These are phyloP conservation scores for Sesia apiformis DNA, from an alignment of 2,888 invertebrate species.

Conservation along the genomic window DNA sequence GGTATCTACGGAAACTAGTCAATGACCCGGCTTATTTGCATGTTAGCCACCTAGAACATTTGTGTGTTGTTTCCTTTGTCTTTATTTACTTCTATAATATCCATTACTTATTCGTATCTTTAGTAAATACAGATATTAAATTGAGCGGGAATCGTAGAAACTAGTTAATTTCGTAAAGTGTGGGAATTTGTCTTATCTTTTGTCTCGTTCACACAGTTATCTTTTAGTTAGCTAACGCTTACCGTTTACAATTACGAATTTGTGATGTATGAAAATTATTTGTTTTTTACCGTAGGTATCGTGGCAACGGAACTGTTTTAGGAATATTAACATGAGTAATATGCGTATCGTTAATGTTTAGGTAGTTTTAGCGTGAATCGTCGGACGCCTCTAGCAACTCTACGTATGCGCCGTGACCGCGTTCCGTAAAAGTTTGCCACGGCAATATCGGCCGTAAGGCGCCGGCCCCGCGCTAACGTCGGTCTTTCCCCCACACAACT, in stretches of 20 bases:
- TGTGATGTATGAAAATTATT: neutral
- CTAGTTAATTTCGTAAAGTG: conserved; percentile 7
- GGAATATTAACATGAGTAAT: no score
- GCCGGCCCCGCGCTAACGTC: conserved; percentile 38
- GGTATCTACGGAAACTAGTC: conserved; percentile 30
- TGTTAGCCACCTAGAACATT: conserved; percentile 34
- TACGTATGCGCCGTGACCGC: conserved; percentile 57
- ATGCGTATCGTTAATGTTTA: no score
- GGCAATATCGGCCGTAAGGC: conserved; percentile 50
- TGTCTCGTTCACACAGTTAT: conserved; percentile 34
- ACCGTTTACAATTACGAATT: conserved; percentile 3
- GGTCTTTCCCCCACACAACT: conserved; percentile 50
- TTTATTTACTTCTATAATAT: neutral
- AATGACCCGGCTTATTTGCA: conserved; percentile 67
- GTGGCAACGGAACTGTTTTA: no score
- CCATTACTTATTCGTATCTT: no score
- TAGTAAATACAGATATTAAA: neutral
- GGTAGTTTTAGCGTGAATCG: no score
- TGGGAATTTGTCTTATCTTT: conserved; percentile 19
- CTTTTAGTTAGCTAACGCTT: conserved; percentile 18
- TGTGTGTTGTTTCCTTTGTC: conserved; percentile 14
- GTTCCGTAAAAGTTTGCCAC: conserved; percentile 51
- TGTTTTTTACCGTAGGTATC: no score
- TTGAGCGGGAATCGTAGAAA: conserved; percentile 5
- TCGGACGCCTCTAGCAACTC: conserved; percentile 11